phyloP scores from a whole-genome alignment of 2,888 invertebrate genomes.

The Drosophila subquinaria region DNA sequence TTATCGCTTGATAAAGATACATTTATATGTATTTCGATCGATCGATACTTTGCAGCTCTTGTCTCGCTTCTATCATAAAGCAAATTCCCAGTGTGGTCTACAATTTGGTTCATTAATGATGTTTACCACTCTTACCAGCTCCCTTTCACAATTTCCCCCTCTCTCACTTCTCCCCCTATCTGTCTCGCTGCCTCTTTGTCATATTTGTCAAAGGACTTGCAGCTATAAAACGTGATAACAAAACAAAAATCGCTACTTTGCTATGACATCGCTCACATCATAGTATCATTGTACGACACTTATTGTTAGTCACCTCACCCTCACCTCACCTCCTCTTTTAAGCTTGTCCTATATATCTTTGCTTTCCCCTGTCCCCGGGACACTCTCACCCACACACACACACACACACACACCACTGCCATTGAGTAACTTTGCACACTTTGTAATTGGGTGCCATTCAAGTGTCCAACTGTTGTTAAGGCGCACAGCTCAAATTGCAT shows the following conservation, averaged over 20 bases:
- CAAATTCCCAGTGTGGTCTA: slow-evolving; percentile 18
- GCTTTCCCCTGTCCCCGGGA: neutral
- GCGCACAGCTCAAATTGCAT: slow-evolving; percentile 65
- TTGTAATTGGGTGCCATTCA: slow-evolving; percentile 70
- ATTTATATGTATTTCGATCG: neutral
- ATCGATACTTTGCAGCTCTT: neutral
- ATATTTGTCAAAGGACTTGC: slow-evolving; percentile 28
- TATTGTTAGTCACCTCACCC: slow-evolving; percentile 16
- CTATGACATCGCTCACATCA: slow-evolving; percentile 37
- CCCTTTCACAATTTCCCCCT: neutral
- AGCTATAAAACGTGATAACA: slow-evolving; percentile 51
- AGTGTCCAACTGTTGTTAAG: slow-evolving; percentile 62
- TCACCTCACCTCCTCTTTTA: neutral
- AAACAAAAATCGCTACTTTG: slow-evolving; percentile 28
- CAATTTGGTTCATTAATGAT: slow-evolving; percentile 22
- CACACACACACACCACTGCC: neutral
- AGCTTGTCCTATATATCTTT: neutral
- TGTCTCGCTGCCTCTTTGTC: neutral
- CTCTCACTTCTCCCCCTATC: neutral
- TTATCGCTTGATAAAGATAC: neutral
- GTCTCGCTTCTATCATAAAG: slow-evolving; percentile 5
- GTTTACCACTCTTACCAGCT: neutral
- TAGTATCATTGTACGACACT: slow-evolving; percentile 9
- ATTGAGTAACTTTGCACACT: slow-evolving; percentile 40
- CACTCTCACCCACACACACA: neutral